A percentile compares a stretch with the other conserved stretches of the same genome.
Conservation (phyloP, 2,888 invertebrate genomes). For the Agriopis leucophaearia region DNA sequence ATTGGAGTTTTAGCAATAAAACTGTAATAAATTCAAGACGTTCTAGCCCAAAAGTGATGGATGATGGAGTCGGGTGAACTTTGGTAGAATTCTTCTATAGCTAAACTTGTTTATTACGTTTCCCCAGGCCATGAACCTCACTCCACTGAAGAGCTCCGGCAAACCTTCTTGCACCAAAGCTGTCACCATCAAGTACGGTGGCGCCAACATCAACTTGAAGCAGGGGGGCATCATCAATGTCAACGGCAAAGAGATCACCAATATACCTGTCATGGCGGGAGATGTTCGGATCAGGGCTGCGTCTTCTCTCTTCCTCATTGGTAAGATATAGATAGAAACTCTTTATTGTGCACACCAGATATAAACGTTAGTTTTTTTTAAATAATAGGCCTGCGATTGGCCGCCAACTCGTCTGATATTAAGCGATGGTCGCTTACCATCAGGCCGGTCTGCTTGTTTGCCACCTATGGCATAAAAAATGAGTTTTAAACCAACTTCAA, state of each 20-base stretch:
- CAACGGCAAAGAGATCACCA: conserved; percentile 89
- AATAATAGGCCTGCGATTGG: no score
- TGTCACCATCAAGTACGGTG: conserved; percentile 87
- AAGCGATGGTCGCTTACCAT: no score
- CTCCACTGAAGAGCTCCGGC: conserved; percentile 82
- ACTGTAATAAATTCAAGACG: no score
- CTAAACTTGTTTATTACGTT: neutral
- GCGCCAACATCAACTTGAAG: conserved; percentile 89
- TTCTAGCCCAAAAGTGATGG: no score
- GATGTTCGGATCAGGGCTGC: conserved; percentile 90
- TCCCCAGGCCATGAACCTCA: conserved; percentile 88
- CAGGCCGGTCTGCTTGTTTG: no score
- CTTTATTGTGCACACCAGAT: no score
- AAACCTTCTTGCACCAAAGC: conserved; percentile 94
- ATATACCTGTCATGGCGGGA: conserved; percentile 88
- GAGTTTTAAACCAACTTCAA: no score
- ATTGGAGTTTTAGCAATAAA: neutral
- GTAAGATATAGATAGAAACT: conserved; percentile 61
- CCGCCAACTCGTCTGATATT: no score
- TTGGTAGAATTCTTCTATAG: no score
- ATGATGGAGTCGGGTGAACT: no score
- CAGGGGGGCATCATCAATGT: conserved; percentile 90
- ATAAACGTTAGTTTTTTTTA: no score
- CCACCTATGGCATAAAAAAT: no score
- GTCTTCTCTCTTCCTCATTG: conserved; percentile 91